Base-by-base conservation (phyloP, 2,797 vertebrate genomes). In the Chanos chanos region DNA sequence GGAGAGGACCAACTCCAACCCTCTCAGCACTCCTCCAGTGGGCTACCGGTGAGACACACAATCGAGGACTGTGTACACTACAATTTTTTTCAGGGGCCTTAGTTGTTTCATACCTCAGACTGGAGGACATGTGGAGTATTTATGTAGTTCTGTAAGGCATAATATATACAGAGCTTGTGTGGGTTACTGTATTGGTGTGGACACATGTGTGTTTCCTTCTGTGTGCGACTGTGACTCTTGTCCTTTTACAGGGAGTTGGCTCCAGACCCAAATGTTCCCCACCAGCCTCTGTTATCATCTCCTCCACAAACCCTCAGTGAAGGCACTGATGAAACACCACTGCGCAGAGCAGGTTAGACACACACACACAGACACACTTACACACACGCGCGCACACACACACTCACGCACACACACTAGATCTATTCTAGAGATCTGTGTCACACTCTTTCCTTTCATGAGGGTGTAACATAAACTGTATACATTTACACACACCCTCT, bases 331-430 rank as follows among this genome's bases (percentile, higher is more conserved):
- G 92, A 94, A 66, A 92, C 93, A 0, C 93, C 91, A 0, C 84
- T 98, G 28, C 88, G 94, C 40, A 90, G 95, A 77, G 94, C 95
- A 77, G 93, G 95, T 97, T 56, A 68, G 76, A 2, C n/a, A 40
- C 53, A n/a, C 13, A 19, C 22, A 31, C 19, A 31, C 28, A 39
- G 25, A 45, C 62, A 66, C 30, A 30, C 24, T 55, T n/a, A 44
- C 51, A 56, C 45, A 57, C 53, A 24, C 25, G 33, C 47, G 5
- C 19, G 4, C 28, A 41, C 13, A 47, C 28, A 50, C 37, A 44
- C 19, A 52, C 55, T 44, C 52, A 64, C 41, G 48, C 43, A 48
- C 43, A 64, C 61, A 64, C 61, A 48, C 51, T 27, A 15, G 8
- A 33, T 36, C 34, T 3, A 16, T 21, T 18, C 10, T 18, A 12